Evolutionary conservation across 2,888 invertebrate genomes (phyloP), one percentile per base, ranked within the genome.

Genomic region (Pammene aurita): DNA sequence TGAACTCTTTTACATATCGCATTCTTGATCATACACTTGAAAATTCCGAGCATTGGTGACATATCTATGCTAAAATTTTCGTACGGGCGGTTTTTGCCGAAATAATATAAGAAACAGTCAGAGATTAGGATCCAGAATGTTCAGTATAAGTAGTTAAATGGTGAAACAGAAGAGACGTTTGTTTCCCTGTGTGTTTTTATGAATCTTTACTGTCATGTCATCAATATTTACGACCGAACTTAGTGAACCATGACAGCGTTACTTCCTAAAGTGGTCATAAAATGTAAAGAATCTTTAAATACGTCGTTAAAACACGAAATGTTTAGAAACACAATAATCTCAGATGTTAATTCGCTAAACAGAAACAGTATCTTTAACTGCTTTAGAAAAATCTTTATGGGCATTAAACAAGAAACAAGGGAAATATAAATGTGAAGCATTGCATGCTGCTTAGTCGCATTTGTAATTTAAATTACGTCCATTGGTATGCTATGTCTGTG

Each of bases 381-480:
- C 42, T 16, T 41, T 67, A 66, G 52, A 60, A 18, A 34, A 54
- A 67, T 67, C 56, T 56, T 62, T 34, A 56, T 42, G 38, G 46
- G 13, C 55, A 16, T 48, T 48, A 48, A 48, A 26, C 35, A 62
- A 48, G 46, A 56, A 56, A 62, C 16, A 46, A 38, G 34, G 18
- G 26, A 55, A 38, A 46, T 54, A n/a, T n/a, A n/a, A 41, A 61
- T 46, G 60, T 38, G 41, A 35, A 34, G 52, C 60, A 58, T 26
- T 14, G 48, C 48, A 16, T 48, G 42, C 50, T 26, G 26, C 41
- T 18, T 14, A 35, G 41, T 13, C 35, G 35, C 4, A 26, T 13
- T 48, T 34, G 50, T 56, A 67, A 67, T 67, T 57, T 56, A 55
- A 65, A 62, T 42, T 48, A 41, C 54, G 34, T 26, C 48, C 48